These are phyloP conservation scores for Gambusia holbrooki DNA, from an alignment of 2,113 vertebrate genomes.

Conservation along the genomic window DNA sequence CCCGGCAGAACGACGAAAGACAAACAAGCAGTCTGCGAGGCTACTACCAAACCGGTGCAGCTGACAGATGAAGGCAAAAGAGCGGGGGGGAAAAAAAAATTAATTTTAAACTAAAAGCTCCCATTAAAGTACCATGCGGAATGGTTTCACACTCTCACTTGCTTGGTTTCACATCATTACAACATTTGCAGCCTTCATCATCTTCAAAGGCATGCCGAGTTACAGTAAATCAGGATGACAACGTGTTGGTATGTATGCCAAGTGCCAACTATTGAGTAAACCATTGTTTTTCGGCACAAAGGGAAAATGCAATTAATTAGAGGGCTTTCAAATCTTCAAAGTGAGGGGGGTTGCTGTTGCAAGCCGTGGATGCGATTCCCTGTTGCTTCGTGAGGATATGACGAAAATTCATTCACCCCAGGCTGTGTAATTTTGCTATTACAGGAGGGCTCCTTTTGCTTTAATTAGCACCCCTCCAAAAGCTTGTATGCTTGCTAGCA, in stretches of 20 bases:
- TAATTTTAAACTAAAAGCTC: constrained; percentile 18
- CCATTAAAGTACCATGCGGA: constrained; percentile 39
- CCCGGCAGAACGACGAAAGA: constrained; percentile 61
- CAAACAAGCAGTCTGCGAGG: constrained; percentile 71
- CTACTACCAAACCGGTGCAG: constrained; percentile 60
- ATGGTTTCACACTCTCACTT: constrained; percentile 49
- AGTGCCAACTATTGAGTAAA: constrained; percentile 79
- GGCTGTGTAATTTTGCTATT: constrained; percentile 68
- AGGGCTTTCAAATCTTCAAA: constrained; percentile 81
- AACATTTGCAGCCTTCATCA: constrained; percentile 65
- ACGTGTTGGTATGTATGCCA: constrained; percentile 78
- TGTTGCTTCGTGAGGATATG: constrained; percentile 74
- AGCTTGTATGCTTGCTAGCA: constrained; percentile 7
- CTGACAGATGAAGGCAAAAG: constrained; percentile 46
- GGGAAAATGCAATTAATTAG: constrained; percentile 80
- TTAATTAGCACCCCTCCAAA: constrained; percentile 49
- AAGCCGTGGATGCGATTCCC: constrained; percentile 63
- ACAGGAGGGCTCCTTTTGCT: constrained; percentile 39
- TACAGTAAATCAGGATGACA: constrained; percentile 80
- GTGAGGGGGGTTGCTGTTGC: constrained; percentile 52
- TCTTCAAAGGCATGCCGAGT: constrained; percentile 69
- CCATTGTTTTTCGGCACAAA: constrained; percentile 67
- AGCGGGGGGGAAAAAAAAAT: constrained; percentile 25
- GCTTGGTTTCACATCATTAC: constrained; percentile 72
- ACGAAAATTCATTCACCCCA: constrained; percentile 70